These are phyloP conservation scores for Hecatera dysodea DNA, from an alignment of 2,888 invertebrate genomes.

Conservation along the genomic window DNA sequence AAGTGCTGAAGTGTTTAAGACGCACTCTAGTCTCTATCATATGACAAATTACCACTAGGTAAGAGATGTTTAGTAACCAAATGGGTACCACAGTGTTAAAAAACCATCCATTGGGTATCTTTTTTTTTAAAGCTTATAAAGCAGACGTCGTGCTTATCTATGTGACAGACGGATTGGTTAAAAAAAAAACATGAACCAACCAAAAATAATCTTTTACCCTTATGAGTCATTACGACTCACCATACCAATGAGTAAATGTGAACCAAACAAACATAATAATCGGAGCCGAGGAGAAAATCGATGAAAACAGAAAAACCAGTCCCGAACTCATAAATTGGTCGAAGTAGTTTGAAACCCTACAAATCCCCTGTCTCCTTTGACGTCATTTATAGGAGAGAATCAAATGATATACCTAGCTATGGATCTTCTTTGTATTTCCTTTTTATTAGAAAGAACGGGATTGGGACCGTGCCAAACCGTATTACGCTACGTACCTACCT, in stretches of 20 bases:
- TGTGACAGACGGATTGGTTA: too few species aligned
- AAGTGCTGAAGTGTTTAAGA: too few species aligned
- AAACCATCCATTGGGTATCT: too few species aligned
- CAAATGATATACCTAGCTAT: not conserved
- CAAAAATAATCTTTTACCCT: not conserved
- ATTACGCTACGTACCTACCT: too few species aligned
- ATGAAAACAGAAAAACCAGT: constrained; percentile 8
- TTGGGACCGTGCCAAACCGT: too few species aligned
- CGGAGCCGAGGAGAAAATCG: not conserved
- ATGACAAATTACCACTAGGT: too few species aligned
- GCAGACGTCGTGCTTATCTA: too few species aligned
- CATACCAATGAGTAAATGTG: not conserved
- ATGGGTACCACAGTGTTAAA: too few species aligned
- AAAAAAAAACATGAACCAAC: not conserved
- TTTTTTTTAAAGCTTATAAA: too few species aligned
- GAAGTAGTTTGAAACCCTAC: not conserved
- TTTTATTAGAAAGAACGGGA: not conserved
- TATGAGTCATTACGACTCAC: not conserved
- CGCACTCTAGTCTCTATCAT: too few species aligned
- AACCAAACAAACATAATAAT: not conserved
- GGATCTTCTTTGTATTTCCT: not conserved
- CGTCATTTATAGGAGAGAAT: not conserved
- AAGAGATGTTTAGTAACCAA: too few species aligned
- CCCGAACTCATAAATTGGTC: not conserved
- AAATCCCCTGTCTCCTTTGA: not conserved